These are phyloP conservation scores for Drosophila teissieri DNA, from an alignment of 1,140 invertebrate species.

Conservation along the genomic window DNA sequence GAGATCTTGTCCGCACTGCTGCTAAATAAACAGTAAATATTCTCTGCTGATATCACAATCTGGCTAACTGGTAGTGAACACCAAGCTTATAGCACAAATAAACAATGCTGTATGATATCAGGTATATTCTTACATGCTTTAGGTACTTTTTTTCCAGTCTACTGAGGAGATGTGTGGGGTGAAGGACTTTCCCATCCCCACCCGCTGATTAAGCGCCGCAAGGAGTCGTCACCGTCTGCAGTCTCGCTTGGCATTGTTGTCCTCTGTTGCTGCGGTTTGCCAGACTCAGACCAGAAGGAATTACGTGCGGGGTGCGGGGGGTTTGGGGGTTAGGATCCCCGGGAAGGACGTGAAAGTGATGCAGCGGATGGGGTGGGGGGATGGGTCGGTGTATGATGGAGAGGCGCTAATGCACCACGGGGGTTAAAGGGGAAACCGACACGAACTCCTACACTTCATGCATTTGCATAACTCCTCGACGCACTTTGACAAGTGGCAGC, in stretches of 20 bases:
- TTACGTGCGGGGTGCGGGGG: not conserved
- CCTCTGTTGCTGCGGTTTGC: slow-evolving; percentile 47
- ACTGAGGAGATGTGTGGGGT: not conserved
- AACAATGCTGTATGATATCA: no score
- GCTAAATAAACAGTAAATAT: not conserved
- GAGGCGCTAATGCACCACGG: not conserved
- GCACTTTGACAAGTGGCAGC: slow-evolving; percentile 77
- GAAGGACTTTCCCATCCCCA: slow-evolving; percentile 1
- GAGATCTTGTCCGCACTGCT: not conserved
- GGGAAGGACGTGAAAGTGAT: slow-evolving; percentile 13
- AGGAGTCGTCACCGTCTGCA: slow-evolving; percentile 54
- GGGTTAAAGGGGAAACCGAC: slow-evolving; percentile 18
- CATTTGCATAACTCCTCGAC: slow-evolving; percentile 79
- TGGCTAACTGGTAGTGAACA: no score
- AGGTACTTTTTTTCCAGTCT: not conserved
- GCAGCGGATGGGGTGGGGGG: not conserved
- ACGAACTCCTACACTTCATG: slow-evolving; percentile 57
- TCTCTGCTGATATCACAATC: no score
- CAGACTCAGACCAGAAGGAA: slow-evolving; percentile 28
- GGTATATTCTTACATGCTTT: no score
- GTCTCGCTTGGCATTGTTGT: slow-evolving; percentile 46
- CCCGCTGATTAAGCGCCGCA: slow-evolving; percentile 54
- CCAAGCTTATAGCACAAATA: no score
- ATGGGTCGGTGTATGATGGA: not conserved
- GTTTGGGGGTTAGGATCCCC: slow-evolving; percentile 2